A percentile compares a stretch with the other conserved stretches of the same genome.
Conservation (phyloP, 2,888 invertebrate genomes). For the Drosophila paucipuncta region DNA sequence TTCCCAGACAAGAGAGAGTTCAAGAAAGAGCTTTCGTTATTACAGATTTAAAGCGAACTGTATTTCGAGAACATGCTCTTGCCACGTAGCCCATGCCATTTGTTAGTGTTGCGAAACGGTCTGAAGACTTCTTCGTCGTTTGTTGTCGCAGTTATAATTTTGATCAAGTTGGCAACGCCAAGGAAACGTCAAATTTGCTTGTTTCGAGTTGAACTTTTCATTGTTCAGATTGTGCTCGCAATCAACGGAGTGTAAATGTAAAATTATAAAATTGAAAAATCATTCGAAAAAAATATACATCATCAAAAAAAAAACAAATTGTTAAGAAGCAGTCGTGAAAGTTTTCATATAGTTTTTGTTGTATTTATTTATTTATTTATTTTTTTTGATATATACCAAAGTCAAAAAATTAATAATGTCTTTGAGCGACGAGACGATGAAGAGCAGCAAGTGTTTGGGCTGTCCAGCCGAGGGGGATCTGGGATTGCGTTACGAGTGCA, state of each 20-base stretch:
- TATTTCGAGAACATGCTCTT: neutral
- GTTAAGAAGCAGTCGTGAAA: neutral
- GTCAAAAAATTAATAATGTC: slow-evolving; percentile 18
- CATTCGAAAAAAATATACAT: neutral
- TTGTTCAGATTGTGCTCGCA: slow-evolving; percentile 4
- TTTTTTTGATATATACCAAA: neutral
- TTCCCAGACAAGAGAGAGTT: neutral
- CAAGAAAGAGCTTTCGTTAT: neutral
- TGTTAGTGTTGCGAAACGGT: neutral
- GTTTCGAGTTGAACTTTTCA: neutral
- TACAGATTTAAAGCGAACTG: neutral
- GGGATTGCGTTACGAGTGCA: slow-evolving; percentile 54
- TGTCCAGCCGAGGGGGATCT: slow-evolving; percentile 36
- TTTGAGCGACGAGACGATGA: neutral
- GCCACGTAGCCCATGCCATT: neutral
- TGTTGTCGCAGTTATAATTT: neutral
- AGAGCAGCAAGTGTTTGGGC: slow-evolving; percentile 25
- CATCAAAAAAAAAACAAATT: neutral
- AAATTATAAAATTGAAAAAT: slow-evolving; percentile 5
- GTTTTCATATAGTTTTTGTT: neutral
- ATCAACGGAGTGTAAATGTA: slow-evolving; percentile 12
- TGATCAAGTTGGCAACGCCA: slow-evolving; percentile 48
- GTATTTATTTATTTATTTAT: neutral
- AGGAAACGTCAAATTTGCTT: neutral
- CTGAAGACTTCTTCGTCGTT: neutral